Conservation (phyloP, 2,113 vertebrate genomes). For the Prunella fulvescens region DNA sequence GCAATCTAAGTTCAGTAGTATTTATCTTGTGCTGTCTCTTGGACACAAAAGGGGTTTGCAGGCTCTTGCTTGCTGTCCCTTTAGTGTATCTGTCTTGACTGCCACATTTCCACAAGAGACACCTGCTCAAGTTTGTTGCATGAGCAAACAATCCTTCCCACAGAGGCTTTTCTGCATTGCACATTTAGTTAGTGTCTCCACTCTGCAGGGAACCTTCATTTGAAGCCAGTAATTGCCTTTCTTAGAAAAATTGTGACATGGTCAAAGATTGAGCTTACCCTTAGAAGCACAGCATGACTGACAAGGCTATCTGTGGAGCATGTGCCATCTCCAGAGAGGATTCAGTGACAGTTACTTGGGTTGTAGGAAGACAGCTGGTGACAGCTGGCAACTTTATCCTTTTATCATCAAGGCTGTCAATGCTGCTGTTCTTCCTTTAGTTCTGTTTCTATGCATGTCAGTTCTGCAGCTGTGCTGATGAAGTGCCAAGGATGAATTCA, state of each 20-base stretch:
- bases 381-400: not conserved
- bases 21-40: not conserved
- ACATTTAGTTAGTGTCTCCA: not conserved
- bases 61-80: not conserved
- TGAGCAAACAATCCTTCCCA: not conserved
- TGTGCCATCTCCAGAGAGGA: not conserved
- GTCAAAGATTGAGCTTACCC: not conserved
- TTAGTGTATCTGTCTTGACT: not conserved
- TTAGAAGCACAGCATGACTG: not conserved
- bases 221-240: not conserved
- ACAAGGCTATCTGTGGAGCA: not conserved
- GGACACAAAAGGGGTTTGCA: not conserved
- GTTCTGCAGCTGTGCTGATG: not conserved
- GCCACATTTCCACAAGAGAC: not conserved
- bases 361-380: not conserved
- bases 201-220: not conserved
- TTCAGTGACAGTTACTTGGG: not conserved
- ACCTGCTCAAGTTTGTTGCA: not conserved
- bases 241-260: not conserved
- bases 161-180: not conserved
- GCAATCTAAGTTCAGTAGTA: not conserved
- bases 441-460: not conserved
- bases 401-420: not conserved
- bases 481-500: not conserved
- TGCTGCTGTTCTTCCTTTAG: not conserved